Base-by-base conservation (phyloP, 2,888 invertebrate genomes). In the Camponotus fellah region DNA sequence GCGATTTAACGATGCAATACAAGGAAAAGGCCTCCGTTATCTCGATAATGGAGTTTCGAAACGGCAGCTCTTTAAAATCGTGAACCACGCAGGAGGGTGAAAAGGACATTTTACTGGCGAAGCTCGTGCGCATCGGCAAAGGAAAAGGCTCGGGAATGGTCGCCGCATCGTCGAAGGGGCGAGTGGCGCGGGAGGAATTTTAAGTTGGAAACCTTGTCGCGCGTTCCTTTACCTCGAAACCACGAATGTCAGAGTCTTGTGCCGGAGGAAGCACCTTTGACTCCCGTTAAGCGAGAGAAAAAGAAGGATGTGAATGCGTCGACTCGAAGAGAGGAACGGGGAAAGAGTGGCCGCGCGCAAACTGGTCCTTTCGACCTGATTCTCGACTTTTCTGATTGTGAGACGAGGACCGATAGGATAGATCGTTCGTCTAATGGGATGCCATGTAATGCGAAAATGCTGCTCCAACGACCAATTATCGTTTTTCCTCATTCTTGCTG, bases 181-280 rank as follows among this genome's bases (percentile, higher is more conserved):
- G n/a, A 62, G 87, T 82, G 85, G 89, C 83, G 79, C 87, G 88
- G 91, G 87, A 92, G 91, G 93, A 94, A 93, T 94, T 93, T 94
- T 94, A 94, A 93, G 93, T 93, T 92, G 92, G 93, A 93, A 93
- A 94, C 92, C 93, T 92, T 94, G 94, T 94, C 91, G 92, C 91
- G 88, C 91, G 92, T 92, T 92, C 92, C 90, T 92, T 91, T 90
- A 90, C 92, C 88, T 88, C 87, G 90, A 83, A 89, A 88, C 86
- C 90, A 89, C 87, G 86, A 87, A 89, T 90, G 85, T 88, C 90
- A 71, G 82, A 75, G 88, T 64, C 86, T 79, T 84, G 85, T 83
- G 74, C 84, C 75, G 46, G 65, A 76, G 83, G 8, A 84, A 82
- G 87, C 86, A 87, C 86, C 90, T 90, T 90, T 85, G 86, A 86